Percentiles rank a stretch among this genome's conserved stretches.
These are phyloP conservation scores for Carollia perspicillata DNA, from an alignment of 2,113 vertebrate genomes.

Conservation along the genomic window DNA sequence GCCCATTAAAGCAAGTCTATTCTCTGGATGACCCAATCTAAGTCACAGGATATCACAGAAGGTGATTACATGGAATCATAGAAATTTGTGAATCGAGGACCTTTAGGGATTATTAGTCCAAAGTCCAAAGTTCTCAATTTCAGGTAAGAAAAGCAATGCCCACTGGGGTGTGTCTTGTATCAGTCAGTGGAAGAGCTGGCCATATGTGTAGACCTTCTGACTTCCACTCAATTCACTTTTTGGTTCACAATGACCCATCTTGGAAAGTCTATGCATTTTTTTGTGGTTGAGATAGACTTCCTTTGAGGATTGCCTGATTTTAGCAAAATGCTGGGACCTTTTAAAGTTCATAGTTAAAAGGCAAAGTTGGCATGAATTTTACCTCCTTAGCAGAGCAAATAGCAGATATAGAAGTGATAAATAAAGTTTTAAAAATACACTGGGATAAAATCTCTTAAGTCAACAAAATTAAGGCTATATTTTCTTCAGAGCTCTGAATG, in stretches of 20 bases:
- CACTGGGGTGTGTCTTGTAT: neutral
- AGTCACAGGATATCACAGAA: neutral
- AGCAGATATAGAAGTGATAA: neutral
- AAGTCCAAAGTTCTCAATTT: neutral
- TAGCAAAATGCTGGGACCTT: neutral
- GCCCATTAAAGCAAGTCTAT: neutral
- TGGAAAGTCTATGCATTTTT: neutral
- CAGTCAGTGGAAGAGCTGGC: neutral
- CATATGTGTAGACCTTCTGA: neutral
- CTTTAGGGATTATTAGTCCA: neutral
- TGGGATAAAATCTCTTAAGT: neutral
- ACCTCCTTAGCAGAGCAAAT: neutral
- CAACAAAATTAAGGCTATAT: neutral
- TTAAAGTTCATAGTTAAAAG: neutral
- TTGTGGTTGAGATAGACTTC: neutral
- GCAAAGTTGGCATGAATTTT: neutral
- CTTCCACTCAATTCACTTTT: too few relatives aligned
- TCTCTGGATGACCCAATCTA: neutral
- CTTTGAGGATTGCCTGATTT: constrained; percentile 10
- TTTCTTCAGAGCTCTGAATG: neutral
- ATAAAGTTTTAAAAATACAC: neutral
- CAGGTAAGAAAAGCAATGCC: neutral
- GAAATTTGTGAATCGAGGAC: neutral
- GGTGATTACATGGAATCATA: neutral
- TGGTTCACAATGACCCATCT: neutral